Conservation (phyloP, 2,113 vertebrate species). For the Leucopsar rothschildi region DNA sequence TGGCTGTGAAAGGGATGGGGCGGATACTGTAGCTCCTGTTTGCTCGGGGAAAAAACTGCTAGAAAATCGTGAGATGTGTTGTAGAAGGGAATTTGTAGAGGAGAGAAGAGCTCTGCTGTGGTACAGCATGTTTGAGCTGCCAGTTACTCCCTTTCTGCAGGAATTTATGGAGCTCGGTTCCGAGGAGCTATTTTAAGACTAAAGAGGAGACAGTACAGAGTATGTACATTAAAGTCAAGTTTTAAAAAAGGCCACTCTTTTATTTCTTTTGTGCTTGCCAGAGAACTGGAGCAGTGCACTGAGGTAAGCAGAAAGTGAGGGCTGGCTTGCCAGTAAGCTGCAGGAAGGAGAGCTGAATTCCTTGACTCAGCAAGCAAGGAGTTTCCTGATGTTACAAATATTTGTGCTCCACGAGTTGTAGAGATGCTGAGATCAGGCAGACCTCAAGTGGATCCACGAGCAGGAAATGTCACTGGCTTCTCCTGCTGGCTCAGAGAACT, state of each 20-base stretch:
- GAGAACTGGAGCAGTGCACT: neutral
- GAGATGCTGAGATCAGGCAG: neutral
- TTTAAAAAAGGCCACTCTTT: neutral
- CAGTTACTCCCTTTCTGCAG: neutral
- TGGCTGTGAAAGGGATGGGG: neutral
- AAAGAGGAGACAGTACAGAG: neutral
- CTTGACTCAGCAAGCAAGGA: neutral
- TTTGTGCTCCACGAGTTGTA: neutral
- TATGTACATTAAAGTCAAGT: neutral
- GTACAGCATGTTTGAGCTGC: neutral
- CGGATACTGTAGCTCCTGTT: neutral
- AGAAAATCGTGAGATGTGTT: rapidly evolving
- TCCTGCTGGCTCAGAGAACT: neutral
- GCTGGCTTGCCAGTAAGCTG: neutral
- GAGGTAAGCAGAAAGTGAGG: neutral
- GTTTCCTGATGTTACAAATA: neutral
- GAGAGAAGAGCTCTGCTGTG: neutral
- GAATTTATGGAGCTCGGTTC: neutral
- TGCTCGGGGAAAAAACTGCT: neutral
- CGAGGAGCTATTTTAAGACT: neutral
- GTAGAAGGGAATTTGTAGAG: neutral
- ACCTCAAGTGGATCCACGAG: neutral
- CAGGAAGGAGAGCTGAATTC: neutral
- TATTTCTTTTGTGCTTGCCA: neutral
- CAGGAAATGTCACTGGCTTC: neutral